Percentiles rank a stretch among this genome's conserved stretches.
These are phyloP conservation scores for Drosophila formosana DNA, from an alignment of 2,888 invertebrate genomes.

Conservation along the genomic window DNA sequence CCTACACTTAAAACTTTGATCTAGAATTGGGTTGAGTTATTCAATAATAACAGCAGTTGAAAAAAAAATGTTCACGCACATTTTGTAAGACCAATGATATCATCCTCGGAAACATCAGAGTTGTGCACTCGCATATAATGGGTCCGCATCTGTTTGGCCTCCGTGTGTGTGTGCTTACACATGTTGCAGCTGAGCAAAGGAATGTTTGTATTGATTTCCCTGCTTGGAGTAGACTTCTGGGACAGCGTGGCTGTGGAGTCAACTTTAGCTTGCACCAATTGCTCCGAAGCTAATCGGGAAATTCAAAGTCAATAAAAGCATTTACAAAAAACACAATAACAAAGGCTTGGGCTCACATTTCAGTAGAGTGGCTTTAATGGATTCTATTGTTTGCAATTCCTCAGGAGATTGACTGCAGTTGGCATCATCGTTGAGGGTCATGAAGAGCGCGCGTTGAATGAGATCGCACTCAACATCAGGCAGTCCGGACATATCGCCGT, in stretches of 20 bases:
- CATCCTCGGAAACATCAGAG: constrained; percentile 65
- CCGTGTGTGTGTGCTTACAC: constrained; percentile 56
- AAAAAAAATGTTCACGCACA: constrained; percentile 34
- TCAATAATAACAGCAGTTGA: neutral
- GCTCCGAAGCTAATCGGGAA: constrained; percentile 35
- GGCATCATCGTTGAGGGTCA: constrained; percentile 65
- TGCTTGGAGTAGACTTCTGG: constrained; percentile 27
- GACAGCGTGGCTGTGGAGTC: constrained; percentile 6
- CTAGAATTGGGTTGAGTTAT: constrained; percentile 22
- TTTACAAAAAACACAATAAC: neutral
- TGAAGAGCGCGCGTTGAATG: constrained; percentile 71
- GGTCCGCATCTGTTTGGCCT: constrained; percentile 63
- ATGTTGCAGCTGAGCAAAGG: constrained; percentile 65
- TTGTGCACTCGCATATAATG: constrained; percentile 63
- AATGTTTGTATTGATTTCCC: constrained; percentile 42
- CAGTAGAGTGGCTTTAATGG: constrained; percentile 43
- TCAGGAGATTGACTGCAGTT: constrained; percentile 21
- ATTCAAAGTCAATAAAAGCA: neutral
- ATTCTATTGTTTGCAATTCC: constrained; percentile 48
- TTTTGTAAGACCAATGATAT: constrained; percentile 70
- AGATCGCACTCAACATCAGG: constrained; percentile 64
- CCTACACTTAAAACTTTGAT: constrained; percentile 72
- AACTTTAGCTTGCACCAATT: constrained; percentile 9
- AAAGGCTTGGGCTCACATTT: constrained; percentile 39
- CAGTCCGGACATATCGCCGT: constrained; percentile 45